Percentiles rank a stretch among this genome's conserved stretches.
Conservation (phyloP, 2,797 vertebrate genomes). For the Sebastes ruberrimus region DNA sequence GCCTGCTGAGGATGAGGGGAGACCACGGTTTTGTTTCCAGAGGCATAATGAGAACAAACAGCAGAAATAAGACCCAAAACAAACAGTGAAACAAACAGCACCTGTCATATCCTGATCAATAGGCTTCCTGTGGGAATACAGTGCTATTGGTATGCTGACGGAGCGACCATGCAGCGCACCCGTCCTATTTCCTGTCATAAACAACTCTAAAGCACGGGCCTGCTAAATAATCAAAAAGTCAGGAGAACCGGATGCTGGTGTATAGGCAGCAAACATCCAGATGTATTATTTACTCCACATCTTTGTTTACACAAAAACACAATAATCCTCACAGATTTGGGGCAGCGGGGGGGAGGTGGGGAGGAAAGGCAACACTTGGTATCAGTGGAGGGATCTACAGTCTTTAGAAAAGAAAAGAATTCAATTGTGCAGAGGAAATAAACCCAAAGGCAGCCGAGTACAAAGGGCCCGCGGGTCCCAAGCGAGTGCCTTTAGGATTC, state of each 20-base stretch:
- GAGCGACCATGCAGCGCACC: slow-evolving; percentile 5
- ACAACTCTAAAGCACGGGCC: slow-evolving; percentile 26
- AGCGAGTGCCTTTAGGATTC: slow-evolving; percentile 54
- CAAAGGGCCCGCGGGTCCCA: slow-evolving; percentile 61
- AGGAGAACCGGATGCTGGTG: slow-evolving; percentile 31
- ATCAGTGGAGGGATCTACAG: slow-evolving; percentile 74
- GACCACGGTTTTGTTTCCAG: background rate
- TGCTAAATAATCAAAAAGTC: slow-evolving; percentile 56
- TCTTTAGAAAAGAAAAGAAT: slow-evolving; percentile 73
- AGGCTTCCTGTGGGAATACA: slow-evolving; percentile 45
- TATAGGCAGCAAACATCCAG: slow-evolving; percentile 37
- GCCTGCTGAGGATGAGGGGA: background rate
- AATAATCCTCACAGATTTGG: slow-evolving; percentile 71
- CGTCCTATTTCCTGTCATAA: slow-evolving; percentile 58
- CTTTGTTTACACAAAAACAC: slow-evolving; percentile 73
- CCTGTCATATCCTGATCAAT: slow-evolving; percentile 61
- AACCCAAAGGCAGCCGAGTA: slow-evolving; percentile 71
- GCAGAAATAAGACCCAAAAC: background rate
- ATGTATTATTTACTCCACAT: slow-evolving; percentile 67
- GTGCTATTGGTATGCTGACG: slow-evolving; percentile 30
- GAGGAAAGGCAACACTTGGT: slow-evolving; percentile 46
- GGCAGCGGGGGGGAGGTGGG: slow-evolving; percentile 11
- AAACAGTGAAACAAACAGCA: slow-evolving; percentile 34
- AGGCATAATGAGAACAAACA: background rate
- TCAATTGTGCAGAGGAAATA: slow-evolving; percentile 78